Evolutionary conservation across 2,888 invertebrate genomes (phyloP), one percentile per base, ranked within the genome.

Genomic region (Elmis aenea): DNA sequence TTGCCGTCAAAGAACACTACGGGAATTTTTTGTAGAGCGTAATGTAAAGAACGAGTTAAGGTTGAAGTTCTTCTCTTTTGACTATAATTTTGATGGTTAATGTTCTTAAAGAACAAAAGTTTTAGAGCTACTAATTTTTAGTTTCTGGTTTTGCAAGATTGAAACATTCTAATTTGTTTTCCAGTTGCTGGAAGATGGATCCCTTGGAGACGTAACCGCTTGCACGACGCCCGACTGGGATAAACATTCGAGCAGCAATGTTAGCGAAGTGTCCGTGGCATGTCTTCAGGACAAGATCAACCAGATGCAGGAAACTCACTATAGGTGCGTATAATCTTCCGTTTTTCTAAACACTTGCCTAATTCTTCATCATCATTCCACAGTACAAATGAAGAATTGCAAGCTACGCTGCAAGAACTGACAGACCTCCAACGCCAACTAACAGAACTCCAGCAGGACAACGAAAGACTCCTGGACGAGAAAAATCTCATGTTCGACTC

Each of bases 221-320:
- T 82, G 81, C 38, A 74, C 79, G 45, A 84, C 85, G 5, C 85
- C 85, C 4, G 89, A 90, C 50, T 93, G 93, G 93, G 92, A 93
- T 68, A 90, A 89, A 64, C 85, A 89, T 66, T 90, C 90, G 37
- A 85, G 85, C 25, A 86, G 89, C 43, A 85, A 85, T 3, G 74
- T 83, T 49, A 90, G 90, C 66, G 92, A 93, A 69, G 83, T 92
- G 36, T 87, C 88, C 2, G 90, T 94, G 45, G 92, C 92, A 11
- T 92, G 92, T 64, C 75, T 91, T 45, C 94, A 94, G 69, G 94
- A 94, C 63, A 81, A 91, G 60, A 92, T 94, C 55, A 77, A 89
- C 64, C 89, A 91, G 69, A 91, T 90, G 89, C 89, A 90, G 63
- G 90, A 90, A 66, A 88, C 86, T 10, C 88, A 90, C 59, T 85